Percentiles rank a stretch among this genome's conserved stretches.
These are phyloP conservation scores for Hipparchia sbordonii DNA, from an alignment of 2,888 invertebrate genomes.

Conservation along the genomic window DNA sequence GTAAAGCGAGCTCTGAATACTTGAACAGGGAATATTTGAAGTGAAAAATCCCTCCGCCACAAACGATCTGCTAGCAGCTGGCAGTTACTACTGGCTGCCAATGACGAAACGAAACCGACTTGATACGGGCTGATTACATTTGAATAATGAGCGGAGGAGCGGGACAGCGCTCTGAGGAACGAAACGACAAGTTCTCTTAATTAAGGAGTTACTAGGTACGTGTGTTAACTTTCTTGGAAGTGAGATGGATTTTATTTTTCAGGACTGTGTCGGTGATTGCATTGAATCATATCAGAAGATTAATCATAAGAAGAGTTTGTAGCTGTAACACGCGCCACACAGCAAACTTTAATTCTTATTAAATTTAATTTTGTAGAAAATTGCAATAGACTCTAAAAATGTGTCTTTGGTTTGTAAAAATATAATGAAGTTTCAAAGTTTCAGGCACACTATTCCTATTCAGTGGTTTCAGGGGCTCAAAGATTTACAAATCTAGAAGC, in stretches of 20 bases:
- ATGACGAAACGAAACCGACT: neutral
- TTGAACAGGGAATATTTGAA: constrained; percentile 15
- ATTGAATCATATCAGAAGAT: no score
- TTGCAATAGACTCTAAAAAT: no score
- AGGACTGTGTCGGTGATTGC: no score
- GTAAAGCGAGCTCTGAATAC: constrained; percentile 27
- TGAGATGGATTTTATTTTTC: neutral
- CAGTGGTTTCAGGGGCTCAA: no score
- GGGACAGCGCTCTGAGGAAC: neutral
- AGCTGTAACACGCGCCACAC: no score
- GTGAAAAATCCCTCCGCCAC: constrained; percentile 6
- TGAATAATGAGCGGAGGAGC: neutral
- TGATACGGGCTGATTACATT: neutral
- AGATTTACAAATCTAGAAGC: no score
- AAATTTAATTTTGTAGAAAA: no score
- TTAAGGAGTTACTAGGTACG: neutral
- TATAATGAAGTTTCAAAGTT: no score
- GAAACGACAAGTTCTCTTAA: neutral
- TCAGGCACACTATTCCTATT: no score
- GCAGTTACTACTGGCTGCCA: neutral
- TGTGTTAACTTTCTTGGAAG: neutral
- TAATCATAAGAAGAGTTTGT: no score
- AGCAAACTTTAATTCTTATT: no score
- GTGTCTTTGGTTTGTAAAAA: no score
- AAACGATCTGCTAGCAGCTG: neutral